Evolutionary conservation across 2,113 vertebrate genomes (phyloP).

Genomic region (Morphnarchus princeps): DNA sequence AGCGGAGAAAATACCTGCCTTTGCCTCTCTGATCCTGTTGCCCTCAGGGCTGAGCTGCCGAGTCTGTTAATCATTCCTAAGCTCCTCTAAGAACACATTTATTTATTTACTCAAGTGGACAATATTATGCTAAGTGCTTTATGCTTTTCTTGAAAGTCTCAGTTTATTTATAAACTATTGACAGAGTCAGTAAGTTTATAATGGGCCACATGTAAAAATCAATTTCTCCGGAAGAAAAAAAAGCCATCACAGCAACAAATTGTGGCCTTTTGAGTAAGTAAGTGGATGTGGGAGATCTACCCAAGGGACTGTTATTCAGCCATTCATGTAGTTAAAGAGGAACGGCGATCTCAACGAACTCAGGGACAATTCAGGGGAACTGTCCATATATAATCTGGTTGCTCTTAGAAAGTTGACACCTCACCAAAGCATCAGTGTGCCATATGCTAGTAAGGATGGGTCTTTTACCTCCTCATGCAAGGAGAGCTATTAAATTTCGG

Average conservation of each 20-base stretch:
- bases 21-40: neutral
- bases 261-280: neutral
- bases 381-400: neutral
- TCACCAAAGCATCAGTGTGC: neutral
- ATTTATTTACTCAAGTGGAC: slow-evolving; percentile 63
- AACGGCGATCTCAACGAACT: neutral
- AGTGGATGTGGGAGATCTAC: neutral
- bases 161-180: slow-evolving; percentile 61
- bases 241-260: slow-evolving; percentile 27
- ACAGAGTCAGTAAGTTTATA: slow-evolving; percentile 67
- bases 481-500: neutral
- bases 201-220: slow-evolving; percentile 69
- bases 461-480: neutral
- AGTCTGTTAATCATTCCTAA: slow-evolving; percentile 19
- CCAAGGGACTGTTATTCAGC: neutral
- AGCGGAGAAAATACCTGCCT: neutral
- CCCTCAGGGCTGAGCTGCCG: neutral
- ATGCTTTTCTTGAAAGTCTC: slow-evolving; percentile 52
- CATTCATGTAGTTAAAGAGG: neutral
- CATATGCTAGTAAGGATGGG: neutral
- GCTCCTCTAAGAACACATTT: slow-evolving; percentile 45
- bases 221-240: slow-evolving; percentile 45
- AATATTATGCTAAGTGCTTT: slow-evolving; percentile 59
- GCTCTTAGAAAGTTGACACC: neutral
- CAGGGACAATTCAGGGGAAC: neutral